phyloP scores from a whole-genome alignment of 2,113 vertebrate genomes.

The Brienomyrus longianalis region DNA sequence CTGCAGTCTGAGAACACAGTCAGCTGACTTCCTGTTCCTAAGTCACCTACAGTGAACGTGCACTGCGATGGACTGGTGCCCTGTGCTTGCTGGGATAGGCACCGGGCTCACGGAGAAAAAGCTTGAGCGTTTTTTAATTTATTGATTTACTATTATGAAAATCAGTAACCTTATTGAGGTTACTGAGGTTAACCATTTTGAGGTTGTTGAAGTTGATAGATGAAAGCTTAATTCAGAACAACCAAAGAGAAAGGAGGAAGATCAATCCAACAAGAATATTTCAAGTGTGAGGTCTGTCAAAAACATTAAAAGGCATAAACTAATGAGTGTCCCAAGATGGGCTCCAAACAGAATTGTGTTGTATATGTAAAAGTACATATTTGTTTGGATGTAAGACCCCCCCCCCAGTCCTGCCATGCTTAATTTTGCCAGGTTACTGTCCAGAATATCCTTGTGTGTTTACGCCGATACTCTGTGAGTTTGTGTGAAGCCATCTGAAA shows the following conservation, averaged over 20 bases:
- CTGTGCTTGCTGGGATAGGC: neutral
- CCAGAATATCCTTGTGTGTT: neutral
- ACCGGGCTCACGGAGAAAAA: neutral
- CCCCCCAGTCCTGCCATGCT: neutral
- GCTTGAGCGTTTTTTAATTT: neutral
- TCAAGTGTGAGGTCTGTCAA: neutral
- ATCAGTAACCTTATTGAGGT: neutral
- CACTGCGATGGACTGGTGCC: neutral
- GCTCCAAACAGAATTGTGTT: neutral
- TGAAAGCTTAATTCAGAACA: neutral
- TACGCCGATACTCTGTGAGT: neutral
- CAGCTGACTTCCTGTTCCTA: neutral
- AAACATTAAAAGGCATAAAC: neutral
- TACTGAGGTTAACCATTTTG: neutral
- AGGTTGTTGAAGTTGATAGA: neutral
- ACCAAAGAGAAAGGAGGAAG: neutral
- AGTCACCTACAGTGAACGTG: neutral
- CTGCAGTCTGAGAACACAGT: neutral
- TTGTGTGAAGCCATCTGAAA: neutral
- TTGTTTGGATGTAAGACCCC: neutral
- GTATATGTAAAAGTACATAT: neutral
- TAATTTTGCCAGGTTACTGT: neutral
- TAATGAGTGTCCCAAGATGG: neutral
- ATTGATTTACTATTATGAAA: neutral
- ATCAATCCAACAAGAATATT: neutral